Conservation (phyloP, 1,140 invertebrate genomes). For the Hylaeus anthracinus region DNA sequence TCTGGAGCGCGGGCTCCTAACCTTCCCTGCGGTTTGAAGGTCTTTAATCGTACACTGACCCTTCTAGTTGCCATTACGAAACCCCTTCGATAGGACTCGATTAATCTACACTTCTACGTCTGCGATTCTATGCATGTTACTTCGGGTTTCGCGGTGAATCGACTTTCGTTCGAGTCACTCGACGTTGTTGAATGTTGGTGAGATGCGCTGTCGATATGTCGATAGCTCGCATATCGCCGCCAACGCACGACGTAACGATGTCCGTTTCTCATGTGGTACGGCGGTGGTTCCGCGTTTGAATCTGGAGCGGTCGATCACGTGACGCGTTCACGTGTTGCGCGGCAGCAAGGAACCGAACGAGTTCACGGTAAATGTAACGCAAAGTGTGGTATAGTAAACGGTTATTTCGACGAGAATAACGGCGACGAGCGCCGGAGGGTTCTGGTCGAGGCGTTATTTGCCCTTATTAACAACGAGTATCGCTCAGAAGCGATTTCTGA, state of each 20-base stretch:
- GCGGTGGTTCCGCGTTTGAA: neutral
- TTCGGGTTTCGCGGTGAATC: no score
- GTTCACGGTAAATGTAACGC: conserved; percentile 42
- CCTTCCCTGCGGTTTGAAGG: neutral
- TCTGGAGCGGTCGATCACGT: conserved; percentile 23
- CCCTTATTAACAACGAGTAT: conserved; percentile 3
- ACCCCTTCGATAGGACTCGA: no score
- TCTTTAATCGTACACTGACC: no score
- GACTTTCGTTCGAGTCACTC: no score
- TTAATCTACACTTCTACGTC: no score
- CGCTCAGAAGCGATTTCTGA: neutral
- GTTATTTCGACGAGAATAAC: conserved; percentile 46
- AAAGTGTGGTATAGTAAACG: conserved; percentile 38
- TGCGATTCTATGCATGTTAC: no score
- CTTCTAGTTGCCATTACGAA: no score
- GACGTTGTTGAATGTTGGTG: neutral
- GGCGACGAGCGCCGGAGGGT: neutral
- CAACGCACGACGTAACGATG: neutral
- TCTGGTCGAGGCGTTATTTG: neutral
- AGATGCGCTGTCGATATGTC: neutral
- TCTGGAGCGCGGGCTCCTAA: neutral
- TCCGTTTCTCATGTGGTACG: neutral
- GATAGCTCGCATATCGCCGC: neutral
- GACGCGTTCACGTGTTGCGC: conserved; percentile 23
- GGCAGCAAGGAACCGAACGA: conserved; percentile 30